phyloP scores from a whole-genome alignment of 1,140 invertebrate genomes.

The Psix sp. region DNA sequence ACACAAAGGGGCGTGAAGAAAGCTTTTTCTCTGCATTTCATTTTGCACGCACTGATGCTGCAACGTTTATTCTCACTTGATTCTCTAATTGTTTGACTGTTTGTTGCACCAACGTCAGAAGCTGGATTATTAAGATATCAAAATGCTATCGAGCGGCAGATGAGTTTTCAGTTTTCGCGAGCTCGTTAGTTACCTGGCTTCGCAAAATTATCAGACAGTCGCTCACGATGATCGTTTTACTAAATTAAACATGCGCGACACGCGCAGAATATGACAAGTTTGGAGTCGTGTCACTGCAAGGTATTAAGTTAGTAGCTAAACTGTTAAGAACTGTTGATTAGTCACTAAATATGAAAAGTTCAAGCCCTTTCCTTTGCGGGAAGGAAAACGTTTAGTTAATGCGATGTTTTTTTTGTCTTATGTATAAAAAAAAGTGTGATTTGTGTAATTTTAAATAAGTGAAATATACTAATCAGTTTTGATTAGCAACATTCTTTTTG shows the following conservation, averaged over 20 bases:
- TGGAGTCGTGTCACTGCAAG: slow-evolving; percentile 31
- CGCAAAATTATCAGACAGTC: slow-evolving; percentile 31
- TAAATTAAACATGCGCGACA: slow-evolving; percentile 46
- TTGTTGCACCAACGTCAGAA: background rate
- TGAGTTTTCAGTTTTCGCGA: slow-evolving; percentile 4
- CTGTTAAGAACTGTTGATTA: slow-evolving; percentile 55
- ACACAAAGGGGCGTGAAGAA: slow-evolving; percentile 24
- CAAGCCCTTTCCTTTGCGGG: too few relatives aligned
- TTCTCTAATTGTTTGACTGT: background rate
- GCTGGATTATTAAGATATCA: slow-evolving; percentile 15
- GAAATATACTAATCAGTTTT: too few relatives aligned
- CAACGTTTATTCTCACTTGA: too few relatives aligned
- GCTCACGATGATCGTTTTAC: slow-evolving; percentile 34
- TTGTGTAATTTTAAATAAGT: too few relatives aligned
- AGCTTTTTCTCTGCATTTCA: slow-evolving; percentile 6
- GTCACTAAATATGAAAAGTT: slow-evolving; percentile 31
- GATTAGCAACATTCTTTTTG: too few relatives aligned
- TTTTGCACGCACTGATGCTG: background rate
- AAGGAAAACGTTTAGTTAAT: slow-evolving; percentile 15
- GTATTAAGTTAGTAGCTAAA: slow-evolving; percentile 41
- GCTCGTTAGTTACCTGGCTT: slow-evolving; percentile 20
- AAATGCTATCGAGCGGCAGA: slow-evolving; percentile 13
- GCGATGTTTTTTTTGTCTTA: too few relatives aligned
- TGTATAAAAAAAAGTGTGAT: too few relatives aligned
- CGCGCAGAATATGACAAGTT: slow-evolving; percentile 34